phyloP scores from a whole-genome alignment of 2,797 vertebrate species.

The Rhyacichthys aspro region DNA sequence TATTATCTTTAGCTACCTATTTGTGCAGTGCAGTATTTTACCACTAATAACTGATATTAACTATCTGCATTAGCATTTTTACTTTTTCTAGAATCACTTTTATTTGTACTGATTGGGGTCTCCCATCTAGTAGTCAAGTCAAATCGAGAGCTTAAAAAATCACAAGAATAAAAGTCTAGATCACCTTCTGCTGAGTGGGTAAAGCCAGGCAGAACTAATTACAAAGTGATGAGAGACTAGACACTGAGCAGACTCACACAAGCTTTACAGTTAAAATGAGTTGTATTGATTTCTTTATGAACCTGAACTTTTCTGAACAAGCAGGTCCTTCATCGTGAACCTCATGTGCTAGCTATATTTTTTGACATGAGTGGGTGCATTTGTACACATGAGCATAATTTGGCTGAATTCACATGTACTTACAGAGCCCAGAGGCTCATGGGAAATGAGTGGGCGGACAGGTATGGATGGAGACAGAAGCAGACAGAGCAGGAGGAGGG shows the following conservation, averaged over 20 bases:
- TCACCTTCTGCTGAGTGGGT: constrained; percentile 21
- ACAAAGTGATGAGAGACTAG: constrained; percentile 33
- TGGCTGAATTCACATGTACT: constrained; percentile 56
- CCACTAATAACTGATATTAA: no score
- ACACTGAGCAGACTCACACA: constrained; percentile 44
- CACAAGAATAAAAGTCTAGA: no score
- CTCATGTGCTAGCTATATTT: neutral
- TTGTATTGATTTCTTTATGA: constrained; percentile 25
- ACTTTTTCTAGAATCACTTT: no score
- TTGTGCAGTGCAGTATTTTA: no score
- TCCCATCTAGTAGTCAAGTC: no score
- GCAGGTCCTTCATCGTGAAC: constrained; percentile 29
- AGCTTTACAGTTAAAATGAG: constrained; percentile 8
- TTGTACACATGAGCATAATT: constrained; percentile 38
- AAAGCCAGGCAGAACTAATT: constrained; percentile 35
- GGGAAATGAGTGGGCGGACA: constrained; percentile 70
- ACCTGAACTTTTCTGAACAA: constrained; percentile 25
- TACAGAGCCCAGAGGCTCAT: constrained; percentile 49
- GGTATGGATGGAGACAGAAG: constrained; percentile 67
- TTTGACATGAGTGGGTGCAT: constrained; percentile 1
- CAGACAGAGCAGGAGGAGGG: constrained; percentile 24
- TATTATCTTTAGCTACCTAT: no score
- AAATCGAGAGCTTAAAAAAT: no score
- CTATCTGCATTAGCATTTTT: no score
- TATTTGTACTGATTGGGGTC: no score